phyloP scores from a whole-genome alignment of 2,888 invertebrate genomes.

The Parnassius smintheus region DNA sequence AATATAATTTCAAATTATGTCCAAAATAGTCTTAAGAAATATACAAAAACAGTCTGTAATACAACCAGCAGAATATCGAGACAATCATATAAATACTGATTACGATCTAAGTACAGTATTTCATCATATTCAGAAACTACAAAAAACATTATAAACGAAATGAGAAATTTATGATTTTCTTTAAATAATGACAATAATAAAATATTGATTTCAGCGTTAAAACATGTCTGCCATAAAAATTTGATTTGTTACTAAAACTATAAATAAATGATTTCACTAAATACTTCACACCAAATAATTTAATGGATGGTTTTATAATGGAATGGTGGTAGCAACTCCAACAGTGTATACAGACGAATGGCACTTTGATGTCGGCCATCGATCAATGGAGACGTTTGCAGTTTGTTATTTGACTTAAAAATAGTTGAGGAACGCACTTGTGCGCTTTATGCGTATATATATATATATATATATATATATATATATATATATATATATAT shows the following conservation, averaged over 20 bases:
- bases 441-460: too few species aligned
- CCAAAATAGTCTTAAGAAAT: not conserved
- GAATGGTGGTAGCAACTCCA: conserved; percentile 7
- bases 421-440: too few species aligned
- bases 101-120: conserved; percentile 19
- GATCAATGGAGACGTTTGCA: too few species aligned
- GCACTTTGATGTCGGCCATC: too few species aligned
- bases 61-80: not conserved
- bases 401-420: too few species aligned
- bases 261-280: not conserved
- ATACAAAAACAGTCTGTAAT: conserved; percentile 6
- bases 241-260: conserved; percentile 16
- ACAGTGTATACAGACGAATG: not conserved
- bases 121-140: conserved; percentile 8
- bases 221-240: conserved; percentile 7
- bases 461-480: too few species aligned
- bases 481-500: too few species aligned
- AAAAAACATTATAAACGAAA: conserved; percentile 5
- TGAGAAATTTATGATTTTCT: conserved; percentile 6
- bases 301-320: not conserved
- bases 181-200: conserved; percentile 9
- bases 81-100: conserved; percentile 17
- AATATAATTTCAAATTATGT: not conserved
- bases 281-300: not conserved
- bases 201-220: conserved; percentile 12